Evolutionary conservation across 2,113 vertebrate species (phyloP).

Genomic region (Jacana jacana): DNA sequence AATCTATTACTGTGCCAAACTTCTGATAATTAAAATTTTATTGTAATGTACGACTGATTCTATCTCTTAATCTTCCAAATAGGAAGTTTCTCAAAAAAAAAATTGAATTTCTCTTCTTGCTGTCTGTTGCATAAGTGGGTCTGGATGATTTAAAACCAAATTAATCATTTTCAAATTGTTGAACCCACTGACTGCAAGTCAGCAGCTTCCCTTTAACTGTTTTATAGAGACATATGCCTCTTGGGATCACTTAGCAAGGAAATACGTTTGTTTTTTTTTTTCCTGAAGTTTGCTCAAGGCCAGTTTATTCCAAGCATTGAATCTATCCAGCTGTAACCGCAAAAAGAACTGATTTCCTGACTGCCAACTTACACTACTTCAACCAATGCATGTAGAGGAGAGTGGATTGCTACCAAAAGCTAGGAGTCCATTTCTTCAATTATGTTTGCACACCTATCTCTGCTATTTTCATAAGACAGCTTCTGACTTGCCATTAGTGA

Average conservation of each 20-base stretch:
- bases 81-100: conserved; percentile 1
- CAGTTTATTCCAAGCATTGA: background rate
- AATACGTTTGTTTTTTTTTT: background rate
- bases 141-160: conserved; percentile 47
- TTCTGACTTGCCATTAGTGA: background rate
- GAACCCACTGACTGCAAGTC: conserved; percentile 18
- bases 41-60: background rate
- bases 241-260: conserved; percentile 52
- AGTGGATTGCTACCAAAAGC: background rate
- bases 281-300: conserved; percentile 2
- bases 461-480: background rate
- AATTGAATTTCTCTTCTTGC: background rate
- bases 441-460: background rate
- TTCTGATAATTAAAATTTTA: conserved; percentile 27
- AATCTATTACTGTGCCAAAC: background rate
- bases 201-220: conserved; percentile 26
- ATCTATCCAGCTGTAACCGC: conserved; percentile 5
- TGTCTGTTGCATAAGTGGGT: conserved; percentile 31
- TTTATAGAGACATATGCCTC: conserved; percentile 29
- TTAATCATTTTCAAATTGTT: conserved; percentile 27
- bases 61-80: conserved; percentile 28
- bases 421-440: background rate
- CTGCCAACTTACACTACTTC: background rate
- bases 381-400: background rate
- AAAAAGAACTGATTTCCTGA: background rate